phyloP scores from a whole-genome alignment of 2,113 vertebrate genomes.

The Podocnemis expansa region DNA sequence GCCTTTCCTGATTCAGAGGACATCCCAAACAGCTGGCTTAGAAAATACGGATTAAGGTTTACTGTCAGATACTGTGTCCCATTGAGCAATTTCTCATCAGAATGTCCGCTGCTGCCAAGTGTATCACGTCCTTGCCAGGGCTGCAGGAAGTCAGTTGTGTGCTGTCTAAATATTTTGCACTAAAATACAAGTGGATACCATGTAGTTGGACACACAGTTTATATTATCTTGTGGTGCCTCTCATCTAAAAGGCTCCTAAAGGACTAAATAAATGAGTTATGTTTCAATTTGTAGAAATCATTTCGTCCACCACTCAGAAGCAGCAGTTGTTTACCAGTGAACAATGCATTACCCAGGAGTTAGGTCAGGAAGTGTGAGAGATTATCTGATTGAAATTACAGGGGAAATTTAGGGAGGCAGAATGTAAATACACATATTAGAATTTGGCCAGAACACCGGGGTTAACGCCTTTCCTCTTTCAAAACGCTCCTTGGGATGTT shows the following conservation, averaged over 20 bases:
- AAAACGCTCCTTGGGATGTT: not conserved
- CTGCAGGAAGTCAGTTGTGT: slow-evolving; percentile 4
- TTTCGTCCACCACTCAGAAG: not conserved
- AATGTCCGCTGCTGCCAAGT: not conserved
- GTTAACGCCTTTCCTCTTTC: slow-evolving; percentile 53
- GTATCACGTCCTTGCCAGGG: not conserved
- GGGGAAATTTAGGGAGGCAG: slow-evolving; percentile 20
- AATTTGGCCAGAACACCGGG: not conserved
- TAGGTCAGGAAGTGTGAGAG: slow-evolving; percentile 25
- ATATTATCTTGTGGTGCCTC: not conserved
- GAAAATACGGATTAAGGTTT: not conserved
- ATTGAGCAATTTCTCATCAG: not conserved
- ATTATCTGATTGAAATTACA: slow-evolving; percentile 17
- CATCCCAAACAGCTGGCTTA: not conserved
- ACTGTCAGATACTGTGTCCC: not conserved
- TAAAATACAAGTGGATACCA: not conserved
- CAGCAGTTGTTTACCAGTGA: not conserved
- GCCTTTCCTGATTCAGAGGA: not conserved
- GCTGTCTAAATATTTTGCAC: slow-evolving; percentile 6
- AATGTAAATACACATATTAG: slow-evolving; percentile 35
- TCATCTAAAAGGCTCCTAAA: not conserved
- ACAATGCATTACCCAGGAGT: not conserved
- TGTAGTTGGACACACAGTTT: not conserved
- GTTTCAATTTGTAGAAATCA: not conserved
- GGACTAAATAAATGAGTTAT: not conserved